A percentile compares a stretch with the other conserved stretches of the same genome.
Conservation (phyloP, 2,113 vertebrate genomes). For the Siniperca chuatsi region DNA sequence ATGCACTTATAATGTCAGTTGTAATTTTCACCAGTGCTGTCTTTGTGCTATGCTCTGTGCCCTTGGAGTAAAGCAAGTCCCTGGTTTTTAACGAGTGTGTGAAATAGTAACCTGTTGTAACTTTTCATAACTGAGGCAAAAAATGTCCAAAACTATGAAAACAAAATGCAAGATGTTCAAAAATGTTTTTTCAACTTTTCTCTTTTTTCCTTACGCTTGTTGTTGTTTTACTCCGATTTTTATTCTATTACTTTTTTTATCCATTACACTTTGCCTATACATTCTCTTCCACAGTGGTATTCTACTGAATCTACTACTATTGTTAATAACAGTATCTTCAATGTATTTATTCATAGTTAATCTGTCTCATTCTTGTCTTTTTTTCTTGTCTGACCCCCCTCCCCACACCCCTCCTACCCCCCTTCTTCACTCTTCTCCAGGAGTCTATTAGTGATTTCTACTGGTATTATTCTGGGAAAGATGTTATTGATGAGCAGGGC, state of each 20-base stretch:
- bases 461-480: constrained; percentile 98
- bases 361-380: not conserved
- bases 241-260: not conserved
- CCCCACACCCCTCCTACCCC: not conserved
- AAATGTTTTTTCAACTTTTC: not conserved
- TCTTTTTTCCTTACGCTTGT: not conserved
- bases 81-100: not conserved
- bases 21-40: too few relatives aligned
- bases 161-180: not conserved
- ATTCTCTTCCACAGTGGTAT: not conserved
- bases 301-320: not conserved
- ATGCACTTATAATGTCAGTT: too few relatives aligned
- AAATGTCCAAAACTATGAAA: not conserved
- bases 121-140: not conserved
- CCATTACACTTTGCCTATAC: not conserved
- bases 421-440: constrained; percentile 72
- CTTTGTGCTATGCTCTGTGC: too few relatives aligned
- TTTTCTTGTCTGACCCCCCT: not conserved
- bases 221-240: not conserved
- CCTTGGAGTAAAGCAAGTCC: not conserved
- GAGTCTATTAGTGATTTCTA: constrained; percentile 99
- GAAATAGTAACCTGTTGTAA: not conserved
- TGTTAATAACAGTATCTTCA: not conserved
- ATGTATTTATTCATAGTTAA: not conserved
- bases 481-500: constrained; percentile 96